Conservation (phyloP, 2,888 invertebrate species). For the Ecdyonurus torrentis region DNA sequence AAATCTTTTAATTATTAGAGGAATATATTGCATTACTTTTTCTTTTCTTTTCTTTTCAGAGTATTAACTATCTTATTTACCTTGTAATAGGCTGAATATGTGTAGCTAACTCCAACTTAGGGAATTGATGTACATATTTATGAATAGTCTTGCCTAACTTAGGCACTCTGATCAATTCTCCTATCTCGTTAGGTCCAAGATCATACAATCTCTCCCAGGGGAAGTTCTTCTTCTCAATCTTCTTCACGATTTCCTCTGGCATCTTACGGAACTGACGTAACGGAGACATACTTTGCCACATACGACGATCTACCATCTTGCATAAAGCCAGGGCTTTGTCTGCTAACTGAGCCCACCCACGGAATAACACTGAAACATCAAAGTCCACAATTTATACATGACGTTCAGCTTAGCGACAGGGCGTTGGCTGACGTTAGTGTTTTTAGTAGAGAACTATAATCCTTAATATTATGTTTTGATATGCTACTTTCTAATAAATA, state of each 20-base stretch:
- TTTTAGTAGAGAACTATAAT: too few relatives aligned
- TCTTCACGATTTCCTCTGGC: conserved; percentile 92
- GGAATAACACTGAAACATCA: conserved; percentile 47
- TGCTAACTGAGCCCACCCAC: conserved; percentile 94
- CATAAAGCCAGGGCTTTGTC: conserved; percentile 90
- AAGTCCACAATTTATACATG: too few relatives aligned
- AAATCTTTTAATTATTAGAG: too few relatives aligned
- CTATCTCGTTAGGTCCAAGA: conserved; percentile 91
- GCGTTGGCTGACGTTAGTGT: too few relatives aligned
- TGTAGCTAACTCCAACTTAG: conserved; percentile 87
- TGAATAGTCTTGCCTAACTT: conserved; percentile 91
- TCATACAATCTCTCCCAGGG: conserved; percentile 88
- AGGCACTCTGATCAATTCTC: conserved; percentile 79
- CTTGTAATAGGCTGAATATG: conserved; percentile 95
- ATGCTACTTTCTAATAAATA: too few relatives aligned
- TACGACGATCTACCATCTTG: conserved; percentile 96
- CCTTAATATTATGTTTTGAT: too few relatives aligned
- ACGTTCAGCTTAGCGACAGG: too few relatives aligned
- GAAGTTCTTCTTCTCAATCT: conserved; percentile 94
- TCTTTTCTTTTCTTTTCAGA: too few relatives aligned
- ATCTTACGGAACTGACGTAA: conserved; percentile 92
- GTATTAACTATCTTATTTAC: too few relatives aligned
- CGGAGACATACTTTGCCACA: conserved; percentile 99
- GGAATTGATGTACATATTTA: conserved; percentile 91
- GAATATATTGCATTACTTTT: too few relatives aligned